Evolutionary conservation across 2,888 invertebrate species (phyloP), one percentile per base, ranked within the genome.

Genomic region (Pinctada fucata): DNA sequence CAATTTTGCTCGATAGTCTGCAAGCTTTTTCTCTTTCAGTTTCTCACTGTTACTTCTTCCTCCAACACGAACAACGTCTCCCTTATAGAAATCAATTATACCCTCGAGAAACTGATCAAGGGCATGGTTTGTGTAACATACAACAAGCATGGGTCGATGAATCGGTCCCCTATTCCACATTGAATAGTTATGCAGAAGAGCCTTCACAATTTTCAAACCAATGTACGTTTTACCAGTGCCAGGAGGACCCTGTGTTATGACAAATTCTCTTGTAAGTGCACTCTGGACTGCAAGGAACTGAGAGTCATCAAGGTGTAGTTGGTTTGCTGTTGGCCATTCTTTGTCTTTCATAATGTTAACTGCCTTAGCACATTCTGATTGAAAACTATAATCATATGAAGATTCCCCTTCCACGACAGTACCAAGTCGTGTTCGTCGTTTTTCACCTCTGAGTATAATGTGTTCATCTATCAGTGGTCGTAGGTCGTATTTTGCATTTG

Each of bases 181-280:
- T 49, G n/a, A 70, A 2, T 47, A 67, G 51, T 79, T 79, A 77
- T 94, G 91, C 1, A 96, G 90, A 48, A 97, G 89, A 0, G 94
- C 81, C 70, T 88, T 83, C 0, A 95, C 95, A 16, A 97, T 94
- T 94, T 95, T 95, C 52, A 96, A 93, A 0, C 96, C 96, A 84
- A 97, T 91, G 90, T 94, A 95, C 0, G 97, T 96, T 93, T 97
- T 97, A 0, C 97, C 97, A 0, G 97, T 97, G 2, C 97, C 97
- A 0, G 97, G 97, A 0, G 97, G 97, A 0, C 97, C 91, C 85
- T 92, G 92, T 16, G 90, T 90, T 50, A 92, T 76, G 1, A 89
- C 86, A 80, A 92, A 85, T 77, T 91, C 90, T 64, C 88, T 86
- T 2, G 88, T 89, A 2, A 92, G 76, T 6, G 91, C 90, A n/a